phyloP scores from a whole-genome alignment of 2,113 vertebrate species.

The Dasyurus viverrinus region DNA sequence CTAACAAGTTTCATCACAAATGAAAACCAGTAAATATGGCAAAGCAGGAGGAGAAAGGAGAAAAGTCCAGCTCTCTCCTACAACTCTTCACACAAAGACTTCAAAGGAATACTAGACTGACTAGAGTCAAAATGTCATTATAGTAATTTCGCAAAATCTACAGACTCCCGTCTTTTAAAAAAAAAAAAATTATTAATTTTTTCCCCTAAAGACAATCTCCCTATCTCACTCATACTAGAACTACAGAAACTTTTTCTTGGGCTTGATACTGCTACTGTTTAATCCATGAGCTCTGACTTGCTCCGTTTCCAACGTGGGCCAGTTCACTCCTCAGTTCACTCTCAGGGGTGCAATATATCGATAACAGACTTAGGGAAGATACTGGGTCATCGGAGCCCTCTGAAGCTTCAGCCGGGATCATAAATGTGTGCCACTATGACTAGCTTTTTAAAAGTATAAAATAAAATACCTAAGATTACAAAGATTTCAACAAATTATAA shows the following conservation, averaged over 20 bases:
- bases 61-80: too few relatives aligned
- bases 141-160: neutral
- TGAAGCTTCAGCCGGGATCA: neutral
- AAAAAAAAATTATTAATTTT: neutral
- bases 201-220: neutral
- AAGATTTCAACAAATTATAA: neutral
- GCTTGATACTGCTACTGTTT: neutral
- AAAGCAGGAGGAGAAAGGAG: neutral
- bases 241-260: neutral
- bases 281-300: neutral
- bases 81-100: neutral
- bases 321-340: neutral
- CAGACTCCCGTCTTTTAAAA: too few relatives aligned
- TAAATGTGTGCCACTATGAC: neutral
- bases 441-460: neutral
- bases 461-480: neutral
- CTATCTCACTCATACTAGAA: neutral
- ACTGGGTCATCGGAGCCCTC: neutral
- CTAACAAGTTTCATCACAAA: too few relatives aligned
- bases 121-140: neutral
- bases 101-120: neutral
- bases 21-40: neutral
- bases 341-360: neutral
- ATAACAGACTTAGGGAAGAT: neutral
- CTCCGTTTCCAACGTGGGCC: neutral